Evolutionary conservation across 2,797 vertebrate genomes (phyloP).

Genomic region (Catharus ustulatus): DNA sequence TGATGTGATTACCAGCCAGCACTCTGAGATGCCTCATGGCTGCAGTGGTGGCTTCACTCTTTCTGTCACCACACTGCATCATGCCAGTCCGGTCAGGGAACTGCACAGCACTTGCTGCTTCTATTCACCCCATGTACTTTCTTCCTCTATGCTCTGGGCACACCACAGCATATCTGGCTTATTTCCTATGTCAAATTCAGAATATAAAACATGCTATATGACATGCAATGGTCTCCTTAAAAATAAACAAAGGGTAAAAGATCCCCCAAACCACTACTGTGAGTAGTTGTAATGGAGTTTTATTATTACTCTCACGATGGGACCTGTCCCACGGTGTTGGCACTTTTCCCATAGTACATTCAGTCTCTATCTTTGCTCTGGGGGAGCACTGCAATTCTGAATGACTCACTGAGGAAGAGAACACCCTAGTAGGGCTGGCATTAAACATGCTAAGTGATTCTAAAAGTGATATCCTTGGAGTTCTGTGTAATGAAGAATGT

Average conservation of each 20-base stretch:
- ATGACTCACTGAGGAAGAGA: not conserved
- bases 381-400: not conserved
- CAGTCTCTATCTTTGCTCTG: not conserved
- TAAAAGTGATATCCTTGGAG: not conserved
- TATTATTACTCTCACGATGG: not conserved
- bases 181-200: not conserved
- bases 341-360: not conserved
- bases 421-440: not conserved
- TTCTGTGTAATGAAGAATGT: not conserved
- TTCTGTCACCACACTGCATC: not conserved
- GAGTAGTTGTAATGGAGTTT: not conserved
- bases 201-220: not conserved
- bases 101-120: not conserved
- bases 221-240: not conserved
- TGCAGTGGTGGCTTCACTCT: not conserved
- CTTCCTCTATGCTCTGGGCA: not conserved
- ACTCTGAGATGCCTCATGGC: not conserved
- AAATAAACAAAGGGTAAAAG: not conserved
- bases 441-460: not conserved
- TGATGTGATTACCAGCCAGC: not conserved
- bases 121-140: not conserved
- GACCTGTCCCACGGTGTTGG: not conserved
- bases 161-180: not conserved
- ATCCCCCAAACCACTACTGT: not conserved
- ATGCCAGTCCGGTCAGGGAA: accelerated